Conservation (phyloP, 2,888 invertebrate genomes). For the Macaria liturata region DNA sequence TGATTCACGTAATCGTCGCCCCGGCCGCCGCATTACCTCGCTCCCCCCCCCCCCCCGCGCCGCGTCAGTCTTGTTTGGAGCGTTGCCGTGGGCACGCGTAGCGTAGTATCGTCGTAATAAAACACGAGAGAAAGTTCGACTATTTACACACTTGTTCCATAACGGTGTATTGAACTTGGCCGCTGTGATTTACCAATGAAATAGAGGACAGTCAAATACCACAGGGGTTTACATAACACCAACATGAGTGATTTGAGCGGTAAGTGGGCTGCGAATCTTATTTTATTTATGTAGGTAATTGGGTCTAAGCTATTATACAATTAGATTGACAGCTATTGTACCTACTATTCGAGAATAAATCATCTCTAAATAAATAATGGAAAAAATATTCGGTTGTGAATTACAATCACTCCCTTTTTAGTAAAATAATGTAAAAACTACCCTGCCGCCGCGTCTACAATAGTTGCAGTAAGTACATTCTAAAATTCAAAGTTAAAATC, state of each 20-base stretch:
- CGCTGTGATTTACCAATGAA: not conserved
- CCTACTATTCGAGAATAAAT: too few relatives aligned
- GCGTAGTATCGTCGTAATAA: not conserved
- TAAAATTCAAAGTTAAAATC: too few relatives aligned
- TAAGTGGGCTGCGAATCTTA: conserved; percentile 28
- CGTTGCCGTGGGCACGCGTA: not conserved
- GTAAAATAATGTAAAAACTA: too few relatives aligned
- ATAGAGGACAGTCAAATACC: not conserved
- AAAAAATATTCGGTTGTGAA: too few relatives aligned
- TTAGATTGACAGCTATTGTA: too few relatives aligned
- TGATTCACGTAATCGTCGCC: too few relatives aligned
- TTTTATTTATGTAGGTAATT: conserved; percentile 2
- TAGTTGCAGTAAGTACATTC: too few relatives aligned
- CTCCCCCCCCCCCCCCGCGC: not conserved
- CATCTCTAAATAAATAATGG: too few relatives aligned
- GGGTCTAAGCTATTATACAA: not conserved
- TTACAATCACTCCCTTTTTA: too few relatives aligned
- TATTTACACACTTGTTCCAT: conserved; percentile 6
- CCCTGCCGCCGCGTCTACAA: too few relatives aligned
- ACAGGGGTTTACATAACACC: not conserved
- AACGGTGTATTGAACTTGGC: conserved; percentile 8
- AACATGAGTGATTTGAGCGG: conserved; percentile 35
- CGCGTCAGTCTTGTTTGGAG: conserved; percentile 7
- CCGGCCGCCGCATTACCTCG: too few relatives aligned
- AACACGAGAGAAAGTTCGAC: conserved; percentile 21